phyloP scores from a whole-genome alignment of 1,140 invertebrate genomes.

The Aphis craccivora region DNA sequence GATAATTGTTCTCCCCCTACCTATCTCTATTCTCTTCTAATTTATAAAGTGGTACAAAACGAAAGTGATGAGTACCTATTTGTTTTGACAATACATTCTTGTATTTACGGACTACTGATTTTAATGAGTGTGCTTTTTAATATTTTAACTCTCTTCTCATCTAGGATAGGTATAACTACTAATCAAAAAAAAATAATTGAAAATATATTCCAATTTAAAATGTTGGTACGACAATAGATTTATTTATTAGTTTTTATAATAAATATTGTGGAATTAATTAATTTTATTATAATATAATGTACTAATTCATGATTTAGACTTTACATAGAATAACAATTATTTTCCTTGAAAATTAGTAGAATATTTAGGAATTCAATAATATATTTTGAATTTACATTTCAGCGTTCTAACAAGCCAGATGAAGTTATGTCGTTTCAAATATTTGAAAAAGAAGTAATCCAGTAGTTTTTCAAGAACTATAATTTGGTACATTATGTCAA shows the following conservation, averaged over 20 bases:
- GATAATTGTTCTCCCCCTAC: background rate
- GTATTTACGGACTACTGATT: background rate
- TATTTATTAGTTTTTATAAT: background rate
- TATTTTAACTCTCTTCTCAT: background rate
- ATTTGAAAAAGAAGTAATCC: background rate
- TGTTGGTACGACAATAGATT: background rate
- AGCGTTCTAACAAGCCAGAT: background rate
- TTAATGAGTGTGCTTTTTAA: background rate
- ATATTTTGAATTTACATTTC: background rate
- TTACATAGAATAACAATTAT: background rate
- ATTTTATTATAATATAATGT: background rate
- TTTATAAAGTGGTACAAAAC: background rate
- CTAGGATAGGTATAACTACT: background rate
- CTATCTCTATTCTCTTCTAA: background rate
- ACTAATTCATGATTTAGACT: background rate
- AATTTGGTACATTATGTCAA: background rate
- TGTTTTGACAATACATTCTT: background rate
- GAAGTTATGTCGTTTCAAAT: background rate
- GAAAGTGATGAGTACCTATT: background rate
- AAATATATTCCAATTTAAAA: background rate
- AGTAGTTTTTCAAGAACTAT: background rate
- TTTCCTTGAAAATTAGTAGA: background rate
- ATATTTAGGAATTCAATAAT: background rate
- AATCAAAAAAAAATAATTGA: background rate
- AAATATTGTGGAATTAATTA: background rate